Percentiles rank a stretch among this genome's conserved stretches.
phyloP scores from a whole-genome alignment of 2,888 invertebrate genomes.

The Sturmia bella region DNA sequence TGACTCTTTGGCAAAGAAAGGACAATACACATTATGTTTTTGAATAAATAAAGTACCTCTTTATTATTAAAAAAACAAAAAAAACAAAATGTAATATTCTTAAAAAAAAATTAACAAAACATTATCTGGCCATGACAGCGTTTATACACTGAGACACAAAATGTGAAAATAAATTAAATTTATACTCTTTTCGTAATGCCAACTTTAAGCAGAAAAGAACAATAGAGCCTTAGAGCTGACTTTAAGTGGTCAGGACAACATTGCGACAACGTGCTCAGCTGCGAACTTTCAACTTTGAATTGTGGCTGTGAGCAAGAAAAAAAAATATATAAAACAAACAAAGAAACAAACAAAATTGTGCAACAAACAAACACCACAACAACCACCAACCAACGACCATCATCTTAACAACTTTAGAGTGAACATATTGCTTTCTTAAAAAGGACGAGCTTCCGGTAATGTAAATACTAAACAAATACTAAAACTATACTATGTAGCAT shows the following conservation, averaged over 20 bases:
- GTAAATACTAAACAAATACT: conserved; percentile 46
- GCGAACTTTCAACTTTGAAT: not conserved
- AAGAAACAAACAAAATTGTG: too few species aligned
- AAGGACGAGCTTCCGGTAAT: conserved; percentile 75
- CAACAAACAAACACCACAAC: conserved; percentile 10
- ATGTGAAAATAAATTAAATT: conserved; percentile 17
- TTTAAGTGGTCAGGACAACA: not conserved
- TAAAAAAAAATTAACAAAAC: not conserved
- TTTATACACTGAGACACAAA: conserved; percentile 1
- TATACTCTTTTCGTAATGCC: not conserved
- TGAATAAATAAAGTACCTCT: not conserved
- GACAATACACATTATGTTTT: conserved; percentile 5
- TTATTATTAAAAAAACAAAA: not conserved
- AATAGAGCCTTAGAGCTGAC: conserved; percentile 23
- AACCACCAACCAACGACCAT: conserved; percentile 24
- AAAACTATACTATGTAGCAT: conserved; percentile 1
- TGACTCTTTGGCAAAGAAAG: conserved; percentile 4
- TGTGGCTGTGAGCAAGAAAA: not conserved
- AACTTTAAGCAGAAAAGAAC: conserved; percentile 35
- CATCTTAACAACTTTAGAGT: conserved; percentile 70
- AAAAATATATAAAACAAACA: conserved; percentile 3
- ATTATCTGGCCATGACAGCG: conserved; percentile 9
- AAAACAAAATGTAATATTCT: conserved; percentile 15
- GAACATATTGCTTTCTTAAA: conserved; percentile 72
- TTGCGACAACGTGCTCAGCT: not conserved